Evolutionary conservation across 2,888 invertebrate genomes (phyloP), one percentile per base, ranked within the genome.

Genomic region (Drosophila seclusa): DNA sequence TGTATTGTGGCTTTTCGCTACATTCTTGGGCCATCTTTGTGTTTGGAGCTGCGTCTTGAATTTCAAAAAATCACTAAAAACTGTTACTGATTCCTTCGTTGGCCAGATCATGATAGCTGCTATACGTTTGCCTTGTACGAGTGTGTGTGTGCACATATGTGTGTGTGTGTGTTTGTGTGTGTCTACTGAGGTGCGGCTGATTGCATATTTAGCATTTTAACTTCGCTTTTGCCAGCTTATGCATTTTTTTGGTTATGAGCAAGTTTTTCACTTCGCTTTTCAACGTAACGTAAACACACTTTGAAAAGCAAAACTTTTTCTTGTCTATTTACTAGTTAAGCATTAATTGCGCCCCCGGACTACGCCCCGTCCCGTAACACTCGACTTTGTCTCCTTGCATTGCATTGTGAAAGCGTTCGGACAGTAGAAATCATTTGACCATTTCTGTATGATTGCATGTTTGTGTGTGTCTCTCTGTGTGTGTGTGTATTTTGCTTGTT

Each of bases 371-470:
- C 55, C 71, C 42, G 57, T 27, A 61, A 54, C 53, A 27, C 32
- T 24, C 52, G 58, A 48, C 54, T 32, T 27, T 63, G 62, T 61
- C 76, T 61, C 73, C 61, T 61, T 54, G 48, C 66, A 70, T 67
- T 84, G 81, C 76, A 78, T 82, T 87, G 89, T 89, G 85, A 85
- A 85, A 85, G 85, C 80, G 89, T 45, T 67, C 38, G 87, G 78
- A 71, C 78, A 64, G 82, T 89, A 80, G 87, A 85, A 85, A 89
- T 82, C 85, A 82, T 82, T 85, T 85, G 85, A 89, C 87, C 85
- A 89, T 89, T 84, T 82, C 67, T 68, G 71, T 81, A 38, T 61
- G 11, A 59, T 11, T 52, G 13, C 18, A 42, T 11, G 27, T 45
- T n/a, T 38, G 31, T 57, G 4, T 45, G 7, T 45, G 16, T 81